Conservation (phyloP, 1,140 invertebrate species). For the Neodiprion fabricii region DNA sequence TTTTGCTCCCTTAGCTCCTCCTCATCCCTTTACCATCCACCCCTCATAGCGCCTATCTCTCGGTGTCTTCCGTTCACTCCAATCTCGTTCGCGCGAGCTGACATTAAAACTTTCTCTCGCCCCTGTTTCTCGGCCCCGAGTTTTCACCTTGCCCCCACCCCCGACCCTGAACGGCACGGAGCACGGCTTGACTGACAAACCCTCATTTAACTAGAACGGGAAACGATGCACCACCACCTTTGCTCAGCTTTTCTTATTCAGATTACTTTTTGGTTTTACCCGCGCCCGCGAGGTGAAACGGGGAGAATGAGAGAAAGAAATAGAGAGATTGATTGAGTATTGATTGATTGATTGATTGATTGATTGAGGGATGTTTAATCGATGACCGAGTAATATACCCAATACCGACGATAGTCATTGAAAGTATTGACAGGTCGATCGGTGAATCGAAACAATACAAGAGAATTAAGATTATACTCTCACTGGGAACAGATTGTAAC, state of each 20-base stretch:
- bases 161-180: neutral
- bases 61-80: constrained; percentile 11
- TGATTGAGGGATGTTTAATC: too few species aligned
- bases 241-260: constrained; percentile 5
- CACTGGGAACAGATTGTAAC: too few species aligned
- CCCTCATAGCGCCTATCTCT: too few species aligned
- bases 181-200: constrained; percentile 2
- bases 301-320: too few species aligned
- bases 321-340: too few species aligned
- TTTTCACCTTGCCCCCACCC: constrained; percentile 23
- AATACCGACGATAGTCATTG: too few species aligned
- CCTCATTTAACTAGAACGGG: neutral
- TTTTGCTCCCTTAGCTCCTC: constrained; percentile 24
- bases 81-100: constrained; percentile 42
- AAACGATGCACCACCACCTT: neutral
- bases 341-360: too few species aligned
- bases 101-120: constrained; percentile 43
- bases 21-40: constrained; percentile 12
- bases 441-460: too few species aligned
- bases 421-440: too few species aligned
- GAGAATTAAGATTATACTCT: too few species aligned
- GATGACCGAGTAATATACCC: too few species aligned
- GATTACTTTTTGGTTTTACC: constrained; percentile 2
- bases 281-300: neutral
- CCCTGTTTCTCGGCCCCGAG: constrained; percentile 18